phyloP scores from a whole-genome alignment of 2,888 invertebrate genomes.

The Hetaerina titia region DNA sequence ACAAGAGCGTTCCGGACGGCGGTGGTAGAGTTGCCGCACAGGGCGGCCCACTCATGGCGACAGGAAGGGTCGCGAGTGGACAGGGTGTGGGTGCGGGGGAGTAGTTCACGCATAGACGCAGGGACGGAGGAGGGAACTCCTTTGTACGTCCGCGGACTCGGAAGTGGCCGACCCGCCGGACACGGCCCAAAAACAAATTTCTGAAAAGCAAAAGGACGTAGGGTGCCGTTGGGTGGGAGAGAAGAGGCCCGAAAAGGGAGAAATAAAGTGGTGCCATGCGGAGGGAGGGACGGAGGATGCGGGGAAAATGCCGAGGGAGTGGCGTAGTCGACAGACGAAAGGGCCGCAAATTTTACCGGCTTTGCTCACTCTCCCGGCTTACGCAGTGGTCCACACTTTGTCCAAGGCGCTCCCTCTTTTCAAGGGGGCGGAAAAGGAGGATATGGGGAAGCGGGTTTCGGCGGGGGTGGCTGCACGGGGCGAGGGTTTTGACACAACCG shows the following conservation, averaged over 20 bases:
- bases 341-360: neutral
- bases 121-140: no score
- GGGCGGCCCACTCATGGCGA: no score
- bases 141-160: no score
- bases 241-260: neutral
- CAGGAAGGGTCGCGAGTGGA: no score
- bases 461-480: no score
- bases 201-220: neutral
- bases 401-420: neutral
- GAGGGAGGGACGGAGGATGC: neutral
- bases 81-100: no score
- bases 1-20: no score
- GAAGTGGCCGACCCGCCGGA: no score
- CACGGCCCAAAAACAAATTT: neutral
- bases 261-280: neutral
- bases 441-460: neutral
- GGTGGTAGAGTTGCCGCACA: no score
- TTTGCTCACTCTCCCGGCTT: neutral
- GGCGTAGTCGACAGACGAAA: neutral
- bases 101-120: no score
- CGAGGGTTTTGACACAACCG: no score
- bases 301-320: no score
- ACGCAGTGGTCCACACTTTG: neutral
- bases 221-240: neutral
- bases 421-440: neutral